Evolutionary conservation across 1,140 invertebrate genomes (phyloP).

Genomic region (Tyrophagus putrescentiae): DNA sequence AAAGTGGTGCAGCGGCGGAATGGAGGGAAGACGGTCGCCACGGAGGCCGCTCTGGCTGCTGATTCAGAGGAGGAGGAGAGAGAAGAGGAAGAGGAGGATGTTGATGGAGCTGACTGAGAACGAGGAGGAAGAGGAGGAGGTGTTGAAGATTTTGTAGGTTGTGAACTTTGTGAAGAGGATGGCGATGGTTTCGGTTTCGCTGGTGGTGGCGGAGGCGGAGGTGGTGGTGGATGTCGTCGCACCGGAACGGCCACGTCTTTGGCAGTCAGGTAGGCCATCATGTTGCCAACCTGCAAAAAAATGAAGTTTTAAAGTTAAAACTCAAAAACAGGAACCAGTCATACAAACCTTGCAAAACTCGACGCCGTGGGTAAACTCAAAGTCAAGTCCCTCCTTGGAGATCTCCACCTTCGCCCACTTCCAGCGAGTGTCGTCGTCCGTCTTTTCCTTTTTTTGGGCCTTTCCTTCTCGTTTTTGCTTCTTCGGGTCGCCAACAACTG

Average conservation of each 20-base stretch:
- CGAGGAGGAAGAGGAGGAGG: too few species aligned
- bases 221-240: background rate
- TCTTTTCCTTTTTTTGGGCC: background rate
- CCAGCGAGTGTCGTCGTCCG: background rate
- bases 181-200: background rate
- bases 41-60: background rate
- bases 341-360: background rate
- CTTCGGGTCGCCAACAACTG: background rate
- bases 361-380: background rate
- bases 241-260: background rate
- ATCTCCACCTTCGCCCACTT: background rate
- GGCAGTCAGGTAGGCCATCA: slow-evolving; percentile 6
- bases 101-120: too few species aligned
- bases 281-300: background rate
- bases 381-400: background rate
- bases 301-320: too few species aligned
- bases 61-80: background rate
- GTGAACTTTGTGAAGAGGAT: too few species aligned
- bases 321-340: background rate
- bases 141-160: too few species aligned
- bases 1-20: too few species aligned
- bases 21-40: too few species aligned
- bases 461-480: too few species aligned
- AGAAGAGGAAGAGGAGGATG: too few species aligned
- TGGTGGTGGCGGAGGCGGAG: background rate